These are phyloP conservation scores for Salvelinus alpinus DNA, from an alignment of 2,113 vertebrate species.

Conservation along the genomic window DNA sequence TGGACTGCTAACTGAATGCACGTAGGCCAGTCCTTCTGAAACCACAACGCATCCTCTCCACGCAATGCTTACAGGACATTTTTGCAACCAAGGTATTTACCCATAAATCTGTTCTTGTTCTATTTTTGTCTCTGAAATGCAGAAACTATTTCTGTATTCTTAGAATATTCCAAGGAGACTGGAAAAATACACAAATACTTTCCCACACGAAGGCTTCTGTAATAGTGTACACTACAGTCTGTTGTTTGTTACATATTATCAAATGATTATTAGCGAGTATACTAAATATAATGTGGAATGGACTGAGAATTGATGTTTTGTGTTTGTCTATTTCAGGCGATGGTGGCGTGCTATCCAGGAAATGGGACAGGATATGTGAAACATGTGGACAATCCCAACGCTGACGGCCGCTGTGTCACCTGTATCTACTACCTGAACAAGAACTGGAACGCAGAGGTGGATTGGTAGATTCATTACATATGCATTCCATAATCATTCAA, in stretches of 20 bases:
- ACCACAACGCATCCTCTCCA: slow-evolving; percentile 2
- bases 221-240: neutral
- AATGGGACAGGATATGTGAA: slow-evolving; percentile 88
- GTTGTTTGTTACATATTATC: no score
- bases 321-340: slow-evolving; percentile 73
- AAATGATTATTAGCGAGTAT: no score
- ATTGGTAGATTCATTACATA: neutral
- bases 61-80: neutral
- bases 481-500: neutral
- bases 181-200: neutral
- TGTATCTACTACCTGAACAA: slow-evolving; percentile 93
- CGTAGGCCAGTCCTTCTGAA: slow-evolving; percentile 4
- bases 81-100: neutral
- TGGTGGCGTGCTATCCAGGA: slow-evolving; percentile 90
- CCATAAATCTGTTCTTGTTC: neutral
- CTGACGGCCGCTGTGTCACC: slow-evolving; percentile 86
- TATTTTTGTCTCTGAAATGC: neutral
- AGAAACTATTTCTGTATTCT: neutral
- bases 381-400: slow-evolving; percentile 89
- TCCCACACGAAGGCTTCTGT: neutral
- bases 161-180: neutral
- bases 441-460: slow-evolving; percentile 89
- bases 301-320: neutral
- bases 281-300: neutral
- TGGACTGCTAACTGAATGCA: slow-evolving; percentile 8